These are phyloP conservation scores for Hirtodrosophila duncani DNA, from an alignment of 2,888 invertebrate species.

Conservation along the genomic window DNA sequence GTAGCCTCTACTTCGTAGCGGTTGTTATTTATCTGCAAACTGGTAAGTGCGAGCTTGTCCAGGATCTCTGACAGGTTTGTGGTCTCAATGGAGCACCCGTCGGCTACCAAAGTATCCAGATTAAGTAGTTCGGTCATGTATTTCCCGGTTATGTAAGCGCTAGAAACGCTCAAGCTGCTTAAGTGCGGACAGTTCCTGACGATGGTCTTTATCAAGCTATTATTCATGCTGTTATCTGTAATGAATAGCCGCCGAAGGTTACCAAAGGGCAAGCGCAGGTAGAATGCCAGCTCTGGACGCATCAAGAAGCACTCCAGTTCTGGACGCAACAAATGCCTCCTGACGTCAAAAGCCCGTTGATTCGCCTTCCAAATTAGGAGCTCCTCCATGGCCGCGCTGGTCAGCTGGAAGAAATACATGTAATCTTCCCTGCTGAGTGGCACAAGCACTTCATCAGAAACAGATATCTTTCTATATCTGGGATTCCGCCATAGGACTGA, in stretches of 20 bases:
- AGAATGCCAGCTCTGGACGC: slow-evolving; percentile 49
- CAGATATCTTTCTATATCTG: slow-evolving; percentile 46
- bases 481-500: slow-evolving; percentile 52
- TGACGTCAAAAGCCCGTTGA: slow-evolving; percentile 48
- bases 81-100: slow-evolving; percentile 50
- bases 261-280: slow-evolving; percentile 41
- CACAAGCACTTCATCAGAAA: slow-evolving; percentile 43
- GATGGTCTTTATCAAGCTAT: slow-evolving; percentile 51
- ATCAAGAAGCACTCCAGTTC: slow-evolving; percentile 50
- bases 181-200: slow-evolving; percentile 40
- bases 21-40: slow-evolving; percentile 46
- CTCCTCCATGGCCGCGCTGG: slow-evolving; percentile 49
- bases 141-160: slow-evolving; percentile 54
- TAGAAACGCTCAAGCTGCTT: slow-evolving; percentile 51
- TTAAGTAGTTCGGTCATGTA: slow-evolving; percentile 32
- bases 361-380: slow-evolving; percentile 58
- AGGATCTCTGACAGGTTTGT: slow-evolving; percentile 37
- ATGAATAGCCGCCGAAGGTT: slow-evolving; percentile 52
- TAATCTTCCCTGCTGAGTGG: slow-evolving; percentile 54
- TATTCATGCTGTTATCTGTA: slow-evolving; percentile 50
- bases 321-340: too few species aligned
- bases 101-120: slow-evolving; percentile 43
- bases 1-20: slow-evolving; percentile 41
- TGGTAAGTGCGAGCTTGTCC: slow-evolving; percentile 32
- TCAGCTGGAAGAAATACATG: slow-evolving; percentile 52